Evolutionary conservation across 2,113 vertebrate genomes (phyloP).

Genomic region (Lagenorhynchus albirostris): DNA sequence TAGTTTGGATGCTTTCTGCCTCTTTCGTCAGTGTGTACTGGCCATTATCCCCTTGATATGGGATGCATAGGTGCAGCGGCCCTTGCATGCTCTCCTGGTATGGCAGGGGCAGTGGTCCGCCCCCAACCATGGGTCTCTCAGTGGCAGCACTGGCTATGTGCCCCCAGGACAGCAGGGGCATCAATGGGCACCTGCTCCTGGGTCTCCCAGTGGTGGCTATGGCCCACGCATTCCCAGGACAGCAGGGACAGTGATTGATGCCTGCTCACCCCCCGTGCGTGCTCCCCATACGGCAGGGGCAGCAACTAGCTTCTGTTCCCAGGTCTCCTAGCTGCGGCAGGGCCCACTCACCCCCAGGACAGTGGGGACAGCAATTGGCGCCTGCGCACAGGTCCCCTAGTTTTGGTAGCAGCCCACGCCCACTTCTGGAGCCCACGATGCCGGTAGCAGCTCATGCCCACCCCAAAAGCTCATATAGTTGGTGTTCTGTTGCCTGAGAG

Average conservation of each 20-base stretch:
- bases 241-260: background rate
- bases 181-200: too few species aligned
- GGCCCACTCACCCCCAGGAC: too few species aligned
- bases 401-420: background rate
- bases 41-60: background rate
- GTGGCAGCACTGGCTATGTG: rapidly evolving
- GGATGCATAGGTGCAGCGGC: background rate
- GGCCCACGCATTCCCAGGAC: background rate
- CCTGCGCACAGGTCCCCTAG: background rate
- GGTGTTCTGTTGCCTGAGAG: background rate
- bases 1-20: background rate
- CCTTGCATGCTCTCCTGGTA: background rate
- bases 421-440: background rate
- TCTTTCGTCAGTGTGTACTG: background rate
- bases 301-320: background rate
- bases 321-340: background rate
- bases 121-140: background rate
- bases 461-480: background rate
- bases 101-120: background rate
- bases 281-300: rapidly evolving
- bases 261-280: background rate
- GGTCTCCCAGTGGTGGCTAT: background rate
- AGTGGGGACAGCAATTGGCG: rapidly evolving
- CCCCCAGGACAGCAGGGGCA: background rate
- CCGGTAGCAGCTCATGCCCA: background rate